Base-by-base conservation (phyloP, 2,113 vertebrate genomes). In the Cyprinodon brontotheroides region DNA sequence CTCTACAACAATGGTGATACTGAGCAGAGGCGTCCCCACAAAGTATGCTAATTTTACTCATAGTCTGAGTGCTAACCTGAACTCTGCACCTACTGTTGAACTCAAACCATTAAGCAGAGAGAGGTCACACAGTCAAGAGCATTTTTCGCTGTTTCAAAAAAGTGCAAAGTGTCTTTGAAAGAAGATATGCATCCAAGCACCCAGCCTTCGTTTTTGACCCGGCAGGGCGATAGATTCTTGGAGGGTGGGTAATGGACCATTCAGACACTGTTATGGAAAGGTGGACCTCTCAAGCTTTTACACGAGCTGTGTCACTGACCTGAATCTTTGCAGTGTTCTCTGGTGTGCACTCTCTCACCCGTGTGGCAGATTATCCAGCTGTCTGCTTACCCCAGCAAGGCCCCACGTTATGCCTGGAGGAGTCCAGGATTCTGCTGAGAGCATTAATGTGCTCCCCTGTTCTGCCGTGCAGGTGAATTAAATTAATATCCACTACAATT, bases 221-320 rank as follows among this genome's bases (percentile, higher is more conserved):
- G 2, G 20, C 70, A 40, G 72, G 86, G 9, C 70, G 77, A 60
- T 77, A 80, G 70, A 86, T 93, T 70, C 72, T 85, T 5, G 47
- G 88, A 20, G 40, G 41, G 40, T 40, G 76, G 73, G 79, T 81
- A 87, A 87, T 78, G 92, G 90, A 79, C 78, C 92, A 66, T 93
- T 92, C 78, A 74, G 74, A 74, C 78, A 85, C 36, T 91, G 92
- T 79, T 91, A 89, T 75, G 75, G 81, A 73, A 71, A 86, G 75
- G 83, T 90, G 80, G 80, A 92, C 67, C 76, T 90, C 40, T 78
- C 66, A n/a, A 75, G 84, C 78, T 91, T 90, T 83, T 82, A 90
- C 81, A 84, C 81, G 68, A 20, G 1, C 72, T 92, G 91, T 65
- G 22, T 89, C 82, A 79, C 60, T 88, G 92, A 92, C 82, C 83